A percentile compares a stretch with the other conserved stretches of the same genome.
Conservation (phyloP, 2,113 vertebrate species). For the Cyanistes caeruleus region DNA sequence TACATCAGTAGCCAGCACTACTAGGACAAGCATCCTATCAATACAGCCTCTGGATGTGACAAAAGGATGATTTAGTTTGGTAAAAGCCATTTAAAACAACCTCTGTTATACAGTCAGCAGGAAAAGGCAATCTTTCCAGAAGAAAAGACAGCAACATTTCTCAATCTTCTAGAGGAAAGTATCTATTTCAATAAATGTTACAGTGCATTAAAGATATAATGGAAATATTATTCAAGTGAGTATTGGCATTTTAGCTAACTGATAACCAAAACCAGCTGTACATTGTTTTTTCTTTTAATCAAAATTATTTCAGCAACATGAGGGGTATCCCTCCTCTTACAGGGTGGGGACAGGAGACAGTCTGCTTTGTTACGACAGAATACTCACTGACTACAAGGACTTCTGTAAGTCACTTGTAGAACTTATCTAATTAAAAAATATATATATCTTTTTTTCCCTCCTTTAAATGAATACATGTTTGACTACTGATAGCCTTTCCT, state of each 20-base stretch:
- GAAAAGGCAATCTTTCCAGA: not conserved
- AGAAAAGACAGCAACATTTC: not conserved
- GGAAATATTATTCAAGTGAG: not conserved
- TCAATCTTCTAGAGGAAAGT: not conserved
- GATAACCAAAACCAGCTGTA: not conserved
- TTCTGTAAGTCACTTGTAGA: not conserved
- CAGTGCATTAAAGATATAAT: not conserved
- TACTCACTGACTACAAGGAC: not conserved
- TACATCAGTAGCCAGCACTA: not conserved
- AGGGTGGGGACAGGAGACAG: not conserved
- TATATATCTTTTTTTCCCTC: rapidly evolving
- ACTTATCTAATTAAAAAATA: not conserved
- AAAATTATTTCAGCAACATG: not conserved
- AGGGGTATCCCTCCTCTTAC: not conserved
- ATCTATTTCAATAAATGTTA: not conserved
- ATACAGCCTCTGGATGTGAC: not conserved
- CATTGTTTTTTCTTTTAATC: not conserved
- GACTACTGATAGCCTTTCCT: not conserved
- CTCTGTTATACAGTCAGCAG: not conserved
- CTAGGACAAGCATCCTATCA: not conserved
- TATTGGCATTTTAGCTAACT: not conserved
- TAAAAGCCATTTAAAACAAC: not conserved
- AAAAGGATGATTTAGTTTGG: not conserved
- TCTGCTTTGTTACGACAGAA: not conserved
- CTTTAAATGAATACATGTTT: not conserved